These are phyloP conservation scores for Caradrina kadenii DNA, from an alignment of 2,888 invertebrate genomes.

Conservation along the genomic window DNA sequence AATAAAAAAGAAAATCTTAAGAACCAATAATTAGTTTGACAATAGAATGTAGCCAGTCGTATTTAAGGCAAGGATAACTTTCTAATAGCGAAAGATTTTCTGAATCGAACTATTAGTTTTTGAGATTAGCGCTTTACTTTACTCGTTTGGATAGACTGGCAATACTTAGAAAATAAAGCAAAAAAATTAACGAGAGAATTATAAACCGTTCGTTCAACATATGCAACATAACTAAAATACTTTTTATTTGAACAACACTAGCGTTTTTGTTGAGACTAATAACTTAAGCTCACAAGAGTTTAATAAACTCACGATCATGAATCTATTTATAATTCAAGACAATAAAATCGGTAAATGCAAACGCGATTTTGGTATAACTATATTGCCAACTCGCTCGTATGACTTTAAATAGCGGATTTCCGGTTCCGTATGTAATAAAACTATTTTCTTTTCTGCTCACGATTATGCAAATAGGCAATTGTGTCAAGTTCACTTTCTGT, in stretches of 20 bases:
- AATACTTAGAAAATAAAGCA: too few relatives aligned
- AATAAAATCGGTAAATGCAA: slow-evolving; percentile 22
- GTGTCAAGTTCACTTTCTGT: slow-evolving; percentile 37
- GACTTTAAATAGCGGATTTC: slow-evolving; percentile 59
- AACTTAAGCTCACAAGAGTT: slow-evolving; percentile 19
- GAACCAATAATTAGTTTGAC: too few relatives aligned
- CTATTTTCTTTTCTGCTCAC: slow-evolving; percentile 34
- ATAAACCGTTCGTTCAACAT: neutral
- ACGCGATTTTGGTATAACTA: slow-evolving; percentile 38
- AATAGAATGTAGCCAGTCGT: too few relatives aligned
- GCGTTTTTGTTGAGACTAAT: neutral
- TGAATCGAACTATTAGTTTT: too few relatives aligned
- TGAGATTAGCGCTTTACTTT: too few relatives aligned
- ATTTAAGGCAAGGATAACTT: too few relatives aligned
- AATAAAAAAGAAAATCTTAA: too few relatives aligned
- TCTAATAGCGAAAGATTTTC: too few relatives aligned
- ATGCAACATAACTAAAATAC: neutral
- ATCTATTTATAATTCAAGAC: slow-evolving; percentile 13
- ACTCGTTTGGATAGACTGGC: too few relatives aligned
- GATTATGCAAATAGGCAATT: slow-evolving; percentile 47
- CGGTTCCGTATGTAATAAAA: slow-evolving; percentile 64
- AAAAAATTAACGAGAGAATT: neutral
- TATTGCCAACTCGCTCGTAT: neutral
- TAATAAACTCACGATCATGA: slow-evolving; percentile 19
- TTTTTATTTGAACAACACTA: neutral